Percentiles rank a stretch among this genome's conserved stretches.
phyloP scores from a whole-genome alignment of 1,140 invertebrate species.

The Sipha flava region DNA sequence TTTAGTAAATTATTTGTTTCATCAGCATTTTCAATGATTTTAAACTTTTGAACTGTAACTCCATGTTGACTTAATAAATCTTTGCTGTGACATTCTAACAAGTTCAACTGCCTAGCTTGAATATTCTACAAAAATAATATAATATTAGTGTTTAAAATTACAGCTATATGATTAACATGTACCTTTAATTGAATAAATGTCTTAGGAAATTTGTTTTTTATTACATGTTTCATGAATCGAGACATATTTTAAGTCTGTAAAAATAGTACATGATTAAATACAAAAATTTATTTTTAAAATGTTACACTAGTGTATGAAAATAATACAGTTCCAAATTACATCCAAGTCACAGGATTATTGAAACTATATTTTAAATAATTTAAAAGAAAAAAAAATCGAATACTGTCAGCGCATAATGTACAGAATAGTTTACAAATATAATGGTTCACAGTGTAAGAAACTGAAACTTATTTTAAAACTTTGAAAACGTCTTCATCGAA shows the following conservation, averaged over 20 bases:
- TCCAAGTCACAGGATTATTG: too few species aligned
- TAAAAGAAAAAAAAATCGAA: too few species aligned
- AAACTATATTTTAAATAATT: too few species aligned
- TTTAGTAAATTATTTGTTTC: constrained; percentile 60
- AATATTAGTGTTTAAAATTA: neutral
- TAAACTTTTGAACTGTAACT: constrained; percentile 89
- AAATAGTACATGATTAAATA: too few species aligned
- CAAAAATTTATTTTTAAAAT: too few species aligned
- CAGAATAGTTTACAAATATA: too few species aligned
- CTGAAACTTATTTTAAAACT: too few species aligned
- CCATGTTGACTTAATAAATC: constrained; percentile 77
- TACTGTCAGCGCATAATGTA: too few species aligned
- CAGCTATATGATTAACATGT: neutral
- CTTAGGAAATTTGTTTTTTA: neutral
- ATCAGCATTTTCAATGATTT: constrained; percentile 64
- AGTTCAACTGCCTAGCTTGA: constrained; percentile 62
- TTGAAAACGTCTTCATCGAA: too few species aligned
- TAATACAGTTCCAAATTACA: too few species aligned
- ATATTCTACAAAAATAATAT: neutral
- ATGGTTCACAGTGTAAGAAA: too few species aligned
- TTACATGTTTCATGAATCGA: neutral
- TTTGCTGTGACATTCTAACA: constrained; percentile 98
- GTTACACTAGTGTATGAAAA: too few species aligned
- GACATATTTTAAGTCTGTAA: neutral
- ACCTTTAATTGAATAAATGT: neutral